Evolutionary conservation across 1,140 invertebrate species (phyloP), one percentile per base, ranked within the genome.

Genomic region (Drosophila eugracilis): DNA sequence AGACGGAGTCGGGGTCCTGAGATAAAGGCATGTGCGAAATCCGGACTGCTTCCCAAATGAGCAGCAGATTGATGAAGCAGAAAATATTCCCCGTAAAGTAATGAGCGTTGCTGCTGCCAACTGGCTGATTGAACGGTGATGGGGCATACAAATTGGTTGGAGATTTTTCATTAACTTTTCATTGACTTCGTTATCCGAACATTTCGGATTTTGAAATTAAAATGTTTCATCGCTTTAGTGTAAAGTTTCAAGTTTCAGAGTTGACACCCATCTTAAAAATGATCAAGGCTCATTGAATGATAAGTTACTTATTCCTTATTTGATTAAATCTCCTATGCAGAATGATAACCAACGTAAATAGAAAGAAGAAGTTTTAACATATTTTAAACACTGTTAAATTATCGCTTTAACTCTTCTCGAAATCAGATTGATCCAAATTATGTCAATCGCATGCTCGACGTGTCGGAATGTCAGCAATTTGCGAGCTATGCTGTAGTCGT

Each of bases 381-480:
- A 6, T 41, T 41, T 41, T 17, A 41, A 21, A 21, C n/a, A 2
- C 7, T 10, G 17, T 10, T 21, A 12, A 5, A 19, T 10, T 30
- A 10, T 19, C 9, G 10, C 17, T 9, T 21, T 21, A 19, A 10
- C 17, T 10, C 26, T 9, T 28, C 9, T 39, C 3, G 7, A 39
- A 17, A 17, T 10, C 39, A 12, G 9, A 12, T 19, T 12, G 36
- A 19, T 19, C 49, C 30, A 37, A 32, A 44, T 58, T 53, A 24
- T 30, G 59, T 44, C 69, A 79, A 63, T 66, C 57, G 55, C 22
- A 39, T 15, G 44, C 59, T 39, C 32, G 57, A 45, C 30, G 17
- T 50, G 54, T 14, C 48, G 17, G 37, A 55, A 66, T 58, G 78
- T 83, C 78, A 83, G 78, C 78, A 81, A 81, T 73, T 77, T 77